Conservation (phyloP, 2,797 vertebrate species). For the Catharus ustulatus region DNA sequence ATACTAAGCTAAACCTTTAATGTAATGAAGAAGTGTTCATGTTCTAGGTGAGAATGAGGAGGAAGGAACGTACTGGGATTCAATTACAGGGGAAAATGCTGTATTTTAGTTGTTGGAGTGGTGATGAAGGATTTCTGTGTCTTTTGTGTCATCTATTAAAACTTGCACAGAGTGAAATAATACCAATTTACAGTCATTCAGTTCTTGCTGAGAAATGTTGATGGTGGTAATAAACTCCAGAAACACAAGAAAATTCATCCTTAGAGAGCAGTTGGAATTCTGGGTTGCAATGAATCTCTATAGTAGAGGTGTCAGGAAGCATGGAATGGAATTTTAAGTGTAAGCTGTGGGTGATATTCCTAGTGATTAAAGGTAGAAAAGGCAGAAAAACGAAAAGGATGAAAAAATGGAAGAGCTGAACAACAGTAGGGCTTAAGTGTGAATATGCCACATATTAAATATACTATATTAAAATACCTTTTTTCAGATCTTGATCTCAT, state of each 20-base stretch:
- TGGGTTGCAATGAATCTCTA: neutral
- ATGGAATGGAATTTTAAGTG: neutral
- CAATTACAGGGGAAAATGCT: neutral
- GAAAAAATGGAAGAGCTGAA: neutral
- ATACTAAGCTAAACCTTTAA: neutral
- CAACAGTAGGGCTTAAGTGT: neutral
- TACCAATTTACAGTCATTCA: neutral
- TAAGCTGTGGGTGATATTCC: neutral
- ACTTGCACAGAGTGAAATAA: neutral
- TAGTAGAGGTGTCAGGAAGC: neutral
- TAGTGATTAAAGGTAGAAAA: neutral
- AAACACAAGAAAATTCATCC: neutral
- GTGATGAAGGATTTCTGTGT: neutral
- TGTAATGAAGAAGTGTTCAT: neutral
- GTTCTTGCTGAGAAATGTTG: neutral
- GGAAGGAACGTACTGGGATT: neutral
- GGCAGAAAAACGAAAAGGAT: neutral
- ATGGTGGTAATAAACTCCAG: neutral
- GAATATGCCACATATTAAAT: neutral
- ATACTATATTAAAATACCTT: neutral
- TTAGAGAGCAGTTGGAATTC: neutral
- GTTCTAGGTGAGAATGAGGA: neutral
- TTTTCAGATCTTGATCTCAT: neutral
- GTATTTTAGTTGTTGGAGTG: neutral
- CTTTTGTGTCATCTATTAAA: neutral